Evolutionary conservation across 2,113 vertebrate species (phyloP).

Genomic region (Todiramphus saurophagus): DNA sequence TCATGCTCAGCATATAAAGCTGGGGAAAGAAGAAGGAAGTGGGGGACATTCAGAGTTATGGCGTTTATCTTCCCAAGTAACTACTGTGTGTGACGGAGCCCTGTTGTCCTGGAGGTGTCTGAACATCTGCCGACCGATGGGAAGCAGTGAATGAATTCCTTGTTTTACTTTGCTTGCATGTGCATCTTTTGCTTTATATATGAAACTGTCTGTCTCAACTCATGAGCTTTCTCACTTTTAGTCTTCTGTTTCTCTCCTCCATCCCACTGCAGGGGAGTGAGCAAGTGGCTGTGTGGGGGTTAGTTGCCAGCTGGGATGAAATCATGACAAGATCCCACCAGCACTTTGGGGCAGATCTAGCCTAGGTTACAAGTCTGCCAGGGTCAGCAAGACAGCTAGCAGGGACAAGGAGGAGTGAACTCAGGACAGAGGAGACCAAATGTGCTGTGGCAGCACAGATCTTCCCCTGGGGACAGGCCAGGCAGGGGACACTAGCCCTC

Average conservation of each 20-base stretch:
- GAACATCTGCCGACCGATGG: neutral
- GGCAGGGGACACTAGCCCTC: neutral
- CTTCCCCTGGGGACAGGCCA: fast-evolving
- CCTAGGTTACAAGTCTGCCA: neutral
- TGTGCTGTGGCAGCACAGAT: neutral
- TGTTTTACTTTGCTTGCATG: neutral
- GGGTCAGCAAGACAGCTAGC: neutral
- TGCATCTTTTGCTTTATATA: neutral
- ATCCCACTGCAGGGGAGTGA: neutral
- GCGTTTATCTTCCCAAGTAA: neutral
- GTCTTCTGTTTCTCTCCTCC: neutral
- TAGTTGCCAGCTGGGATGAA: neutral
- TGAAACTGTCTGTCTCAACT: neutral
- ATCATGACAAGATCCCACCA: neutral
- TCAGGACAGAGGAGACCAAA: neutral
- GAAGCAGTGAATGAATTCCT: neutral
- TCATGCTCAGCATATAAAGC: neutral
- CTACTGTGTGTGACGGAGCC: fast-evolving
- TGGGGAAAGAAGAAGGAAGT: neutral
- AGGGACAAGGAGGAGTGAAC: neutral
- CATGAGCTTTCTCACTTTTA: neutral
- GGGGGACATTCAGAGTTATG: neutral
- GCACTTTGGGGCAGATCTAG: neutral
- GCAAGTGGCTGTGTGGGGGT: fast-evolving
- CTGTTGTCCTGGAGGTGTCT: neutral